phyloP scores from a whole-genome alignment of 2,797 vertebrate species.

The Anguilla obscura region DNA sequence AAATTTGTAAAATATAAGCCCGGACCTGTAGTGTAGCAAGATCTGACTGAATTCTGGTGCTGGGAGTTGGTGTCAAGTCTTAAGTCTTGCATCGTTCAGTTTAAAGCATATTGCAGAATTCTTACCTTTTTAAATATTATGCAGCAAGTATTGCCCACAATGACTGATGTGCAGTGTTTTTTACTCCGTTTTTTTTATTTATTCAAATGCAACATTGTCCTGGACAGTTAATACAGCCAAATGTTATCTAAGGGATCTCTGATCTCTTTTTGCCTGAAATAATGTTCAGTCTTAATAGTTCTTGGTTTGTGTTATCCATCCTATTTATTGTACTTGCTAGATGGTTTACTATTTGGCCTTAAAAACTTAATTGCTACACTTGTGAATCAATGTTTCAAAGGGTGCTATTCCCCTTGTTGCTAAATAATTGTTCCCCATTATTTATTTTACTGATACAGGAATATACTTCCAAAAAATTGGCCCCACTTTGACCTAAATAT shows the following conservation, averaged over 20 bases:
- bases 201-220: background rate
- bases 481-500: slow-evolving; percentile 69
- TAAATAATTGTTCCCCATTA: slow-evolving; percentile 49
- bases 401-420: slow-evolving; percentile 49
- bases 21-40: slow-evolving; percentile 74
- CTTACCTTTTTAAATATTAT: slow-evolving; percentile 56
- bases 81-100: slow-evolving; percentile 53
- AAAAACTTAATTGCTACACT: background rate
- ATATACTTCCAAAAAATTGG: slow-evolving; percentile 78
- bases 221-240: background rate
- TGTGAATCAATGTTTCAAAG: background rate
- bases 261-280: background rate
- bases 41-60: slow-evolving; percentile 73
- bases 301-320: background rate
- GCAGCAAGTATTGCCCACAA: slow-evolving; percentile 55
- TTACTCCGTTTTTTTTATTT: background rate
- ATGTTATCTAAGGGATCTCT: background rate
- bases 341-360: background rate
- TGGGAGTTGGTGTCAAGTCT: slow-evolving; percentile 68
- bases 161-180: slow-evolving; percentile 45
- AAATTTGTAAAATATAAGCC: slow-evolving; percentile 77
- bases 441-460: slow-evolving; percentile 64
- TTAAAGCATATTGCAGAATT: slow-evolving; percentile 63
- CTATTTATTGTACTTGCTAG: background rate
- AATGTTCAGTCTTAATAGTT: background rate